A percentile compares a stretch with the other conserved stretches of the same genome.
These are phyloP conservation scores for Dasypus novemcinctus DNA, from an alignment of 2,113 vertebrate genomes.

Conservation along the genomic window DNA sequence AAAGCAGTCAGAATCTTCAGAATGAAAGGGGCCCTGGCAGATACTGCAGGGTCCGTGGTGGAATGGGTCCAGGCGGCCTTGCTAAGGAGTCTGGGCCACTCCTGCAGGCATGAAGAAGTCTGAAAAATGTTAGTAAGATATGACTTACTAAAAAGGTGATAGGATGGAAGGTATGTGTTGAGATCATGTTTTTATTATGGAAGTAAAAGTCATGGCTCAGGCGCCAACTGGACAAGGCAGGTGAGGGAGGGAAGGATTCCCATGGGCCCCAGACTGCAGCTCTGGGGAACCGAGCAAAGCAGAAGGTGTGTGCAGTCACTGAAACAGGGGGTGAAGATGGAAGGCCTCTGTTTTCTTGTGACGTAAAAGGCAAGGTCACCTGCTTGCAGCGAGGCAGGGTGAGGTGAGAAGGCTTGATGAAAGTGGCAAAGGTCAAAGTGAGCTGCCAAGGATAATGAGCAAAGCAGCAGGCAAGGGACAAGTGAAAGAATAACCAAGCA, in stretches of 20 bases:
- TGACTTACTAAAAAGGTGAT: not conserved
- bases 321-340: not conserved
- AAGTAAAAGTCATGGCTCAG: not conserved
- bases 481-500: not conserved
- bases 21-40: not conserved
- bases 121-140: too few relatives aligned
- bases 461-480: constrained; percentile 4
- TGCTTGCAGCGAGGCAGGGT: not conserved
- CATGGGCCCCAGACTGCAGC: not conserved
- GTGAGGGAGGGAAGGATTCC: not conserved
- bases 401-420: not conserved
- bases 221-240: not conserved
- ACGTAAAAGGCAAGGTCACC: constrained; percentile 49
- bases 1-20: not conserved
- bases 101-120: too few relatives aligned
- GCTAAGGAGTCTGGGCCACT: fast-evolving
- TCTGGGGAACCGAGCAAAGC: not conserved
- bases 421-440: not conserved
- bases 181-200: not conserved
- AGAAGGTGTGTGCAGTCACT: fast-evolving
- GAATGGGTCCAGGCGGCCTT: fast-evolving
- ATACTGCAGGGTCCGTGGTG: fast-evolving
- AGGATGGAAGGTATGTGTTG: not conserved
- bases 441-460: not conserved
- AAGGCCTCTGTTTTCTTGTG: not conserved